Base-by-base conservation (phyloP, 2,888 invertebrate genomes). In the Diadromus collaris region DNA sequence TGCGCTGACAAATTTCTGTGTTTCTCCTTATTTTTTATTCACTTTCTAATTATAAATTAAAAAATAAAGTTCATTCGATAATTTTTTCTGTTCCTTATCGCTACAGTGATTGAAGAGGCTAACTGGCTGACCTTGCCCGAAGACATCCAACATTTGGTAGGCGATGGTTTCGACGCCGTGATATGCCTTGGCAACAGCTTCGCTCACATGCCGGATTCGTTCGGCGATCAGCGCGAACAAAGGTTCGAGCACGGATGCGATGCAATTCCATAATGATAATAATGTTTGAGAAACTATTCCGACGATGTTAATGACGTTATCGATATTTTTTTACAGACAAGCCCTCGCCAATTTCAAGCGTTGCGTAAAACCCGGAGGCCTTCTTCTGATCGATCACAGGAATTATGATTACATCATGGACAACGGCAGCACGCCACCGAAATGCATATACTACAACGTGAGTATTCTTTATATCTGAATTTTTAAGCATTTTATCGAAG, bases 151-250 rank as follows among this genome's bases (percentile, higher is more conserved):
- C 85, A 91, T 1, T 87, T 94, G 0, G 92, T 94, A 1, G 93
- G 92, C 4, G 93, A 92, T 13, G 94, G 95, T 70, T 97, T 97
- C 88, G 97, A 97, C 91, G 97, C 97, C 0, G 96, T 97, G 38
- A 95, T 97, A 81, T 97, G 97, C 88, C 92, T 97, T 68, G 97
- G 97, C 61, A 97, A 97, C 91, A 97, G 97, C 1, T 97, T 97
- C 90, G 97, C 97, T 71, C 97, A 97, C 91, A 93, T 97, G 87
- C 93, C 96, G 83, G 97, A 97, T 87, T 93, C 94, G 69, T 94
- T 91, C 83, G 96, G 96, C 0, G 96, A 97, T 90, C 96, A 96
- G 90, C 91, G 95, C 21, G 94, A 95, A 81, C 97, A 97, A 91
- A 95, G 93, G 92, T 93, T 87, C 34, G 72, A 87, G 13, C 13